Conservation (phyloP, 2,797 vertebrate genomes). For the Steatocranus sp. region DNA sequence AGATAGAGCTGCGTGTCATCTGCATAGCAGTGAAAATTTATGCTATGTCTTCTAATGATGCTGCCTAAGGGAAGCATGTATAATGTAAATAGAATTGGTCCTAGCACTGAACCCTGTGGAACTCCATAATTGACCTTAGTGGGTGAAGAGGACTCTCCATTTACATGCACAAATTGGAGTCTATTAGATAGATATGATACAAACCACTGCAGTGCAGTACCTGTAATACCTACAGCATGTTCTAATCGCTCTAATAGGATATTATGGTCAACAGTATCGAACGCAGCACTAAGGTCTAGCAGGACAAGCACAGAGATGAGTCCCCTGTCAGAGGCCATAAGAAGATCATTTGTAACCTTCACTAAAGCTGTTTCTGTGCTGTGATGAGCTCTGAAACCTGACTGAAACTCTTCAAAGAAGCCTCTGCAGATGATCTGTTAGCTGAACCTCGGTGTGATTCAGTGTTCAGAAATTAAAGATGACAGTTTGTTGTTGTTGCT, state of each 20-base stretch:
- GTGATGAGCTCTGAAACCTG: neutral
- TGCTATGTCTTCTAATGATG: too few species aligned
- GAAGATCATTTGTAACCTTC: neutral
- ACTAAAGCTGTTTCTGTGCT: neutral
- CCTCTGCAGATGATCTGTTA: neutral
- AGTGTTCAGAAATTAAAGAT: neutral
- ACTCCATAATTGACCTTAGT: too few species aligned
- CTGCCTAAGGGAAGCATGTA: too few species aligned
- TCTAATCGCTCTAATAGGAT: neutral
- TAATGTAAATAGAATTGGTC: too few species aligned
- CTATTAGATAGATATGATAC: neutral
- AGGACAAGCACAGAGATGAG: too few species aligned
- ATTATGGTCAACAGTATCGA: neutral
- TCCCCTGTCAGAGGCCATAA: neutral
- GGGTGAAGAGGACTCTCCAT: neutral
- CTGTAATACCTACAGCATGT: fast-evolving
- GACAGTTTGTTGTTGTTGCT: neutral
- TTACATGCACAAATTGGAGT: fast-evolving
- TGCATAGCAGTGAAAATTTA: too few species aligned
- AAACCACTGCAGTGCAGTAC: fast-evolving
- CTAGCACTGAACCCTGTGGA: too few species aligned
- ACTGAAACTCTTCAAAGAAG: neutral
- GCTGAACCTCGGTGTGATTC: neutral
- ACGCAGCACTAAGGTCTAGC: too few species aligned
- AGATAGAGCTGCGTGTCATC: too few species aligned